These are phyloP conservation scores for Deroptyus accipitrinus DNA, from an alignment of 2,113 vertebrate genomes.

Conservation along the genomic window DNA sequence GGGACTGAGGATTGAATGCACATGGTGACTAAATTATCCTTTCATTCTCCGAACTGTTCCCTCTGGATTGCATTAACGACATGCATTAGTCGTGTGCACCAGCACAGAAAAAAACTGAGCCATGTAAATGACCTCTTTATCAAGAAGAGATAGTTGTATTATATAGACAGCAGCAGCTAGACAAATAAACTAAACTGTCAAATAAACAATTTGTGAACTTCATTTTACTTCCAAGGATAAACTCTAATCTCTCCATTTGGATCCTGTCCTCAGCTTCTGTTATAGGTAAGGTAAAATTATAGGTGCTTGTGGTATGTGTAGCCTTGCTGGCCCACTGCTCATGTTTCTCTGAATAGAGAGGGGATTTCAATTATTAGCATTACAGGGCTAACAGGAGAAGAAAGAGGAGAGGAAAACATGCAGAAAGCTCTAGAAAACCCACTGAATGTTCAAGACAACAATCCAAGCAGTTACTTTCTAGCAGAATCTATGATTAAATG, in stretches of 20 bases:
- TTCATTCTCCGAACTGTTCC: background rate
- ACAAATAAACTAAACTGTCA: constrained; percentile 7
- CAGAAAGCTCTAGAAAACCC: background rate
- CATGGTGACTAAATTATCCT: constrained; percentile 32
- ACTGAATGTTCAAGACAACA: background rate
- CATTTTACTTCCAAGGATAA: background rate
- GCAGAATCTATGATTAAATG: background rate
- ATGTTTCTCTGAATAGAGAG: background rate
- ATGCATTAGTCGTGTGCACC: constrained; percentile 13
- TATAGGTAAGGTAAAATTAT: background rate
- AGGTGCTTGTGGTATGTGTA: background rate
- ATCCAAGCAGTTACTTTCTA: background rate
- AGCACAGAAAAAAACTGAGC: background rate
- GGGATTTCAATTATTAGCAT: background rate
- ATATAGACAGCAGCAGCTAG: background rate
- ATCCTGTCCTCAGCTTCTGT: background rate
- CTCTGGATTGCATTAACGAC: constrained; percentile 9
- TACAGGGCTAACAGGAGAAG: background rate
- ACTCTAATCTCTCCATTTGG: constrained; percentile 22
- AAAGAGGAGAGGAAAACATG: background rate
- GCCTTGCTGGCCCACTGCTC: background rate
- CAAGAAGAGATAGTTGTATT: background rate
- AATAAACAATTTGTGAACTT: constrained; percentile 25
- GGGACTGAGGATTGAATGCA: background rate
- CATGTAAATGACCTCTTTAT: constrained; percentile 20